These are phyloP conservation scores for Arenaria interpres DNA, from an alignment of 2,113 vertebrate species.

Conservation along the genomic window DNA sequence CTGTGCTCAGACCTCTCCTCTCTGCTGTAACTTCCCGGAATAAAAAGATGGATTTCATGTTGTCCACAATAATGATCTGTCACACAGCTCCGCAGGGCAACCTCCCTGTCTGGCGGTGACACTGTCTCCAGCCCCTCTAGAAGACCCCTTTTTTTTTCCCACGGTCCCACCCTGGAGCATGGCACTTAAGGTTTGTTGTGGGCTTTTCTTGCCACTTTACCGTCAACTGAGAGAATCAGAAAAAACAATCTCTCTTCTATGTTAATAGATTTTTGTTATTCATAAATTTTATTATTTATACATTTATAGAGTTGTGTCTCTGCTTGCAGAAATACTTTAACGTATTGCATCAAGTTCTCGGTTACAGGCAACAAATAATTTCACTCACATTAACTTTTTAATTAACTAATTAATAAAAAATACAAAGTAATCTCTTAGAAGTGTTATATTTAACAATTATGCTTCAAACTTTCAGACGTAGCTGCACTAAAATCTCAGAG, in stretches of 20 bases:
- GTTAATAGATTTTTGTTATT: not conserved
- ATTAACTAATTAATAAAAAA: not conserved
- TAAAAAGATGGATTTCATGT: not conserved
- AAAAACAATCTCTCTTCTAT: not conserved
- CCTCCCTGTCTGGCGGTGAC: not conserved
- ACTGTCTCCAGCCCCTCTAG: not conserved
- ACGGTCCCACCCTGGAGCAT: too few relatives aligned
- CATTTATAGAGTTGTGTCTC: not conserved
- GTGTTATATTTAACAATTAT: not conserved
- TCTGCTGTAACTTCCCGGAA: not conserved
- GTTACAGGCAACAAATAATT: not conserved
- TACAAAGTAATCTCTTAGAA: not conserved
- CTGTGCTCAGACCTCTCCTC: not conserved
- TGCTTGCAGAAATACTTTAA: not conserved
- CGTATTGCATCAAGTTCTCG: not conserved
- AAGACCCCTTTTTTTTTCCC: not conserved
- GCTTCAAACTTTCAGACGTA: too few relatives aligned
- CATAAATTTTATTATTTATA: not conserved
- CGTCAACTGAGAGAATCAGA: not conserved
- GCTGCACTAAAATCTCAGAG: fast-evolving
- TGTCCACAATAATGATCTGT: fast-evolving
- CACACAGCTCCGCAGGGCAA: not conserved
- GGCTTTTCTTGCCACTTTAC: not conserved
- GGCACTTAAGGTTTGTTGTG: not conserved
- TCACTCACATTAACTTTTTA: too few relatives aligned